Evolutionary conservation across 2,888 invertebrate species (phyloP).

Genomic region (Cerastis rubricosa): DNA sequence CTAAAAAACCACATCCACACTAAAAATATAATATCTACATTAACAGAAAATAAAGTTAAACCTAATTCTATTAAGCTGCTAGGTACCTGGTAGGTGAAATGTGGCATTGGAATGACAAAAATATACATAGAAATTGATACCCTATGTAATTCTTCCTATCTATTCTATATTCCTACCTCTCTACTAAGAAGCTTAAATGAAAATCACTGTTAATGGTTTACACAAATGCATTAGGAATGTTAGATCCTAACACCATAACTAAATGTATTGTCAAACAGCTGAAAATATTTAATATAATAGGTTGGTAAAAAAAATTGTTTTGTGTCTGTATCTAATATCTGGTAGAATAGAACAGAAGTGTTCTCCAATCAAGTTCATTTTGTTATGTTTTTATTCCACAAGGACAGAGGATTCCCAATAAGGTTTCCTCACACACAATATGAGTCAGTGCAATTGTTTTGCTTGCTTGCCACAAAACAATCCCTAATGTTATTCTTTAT

Average conservation of each 20-base stretch:
- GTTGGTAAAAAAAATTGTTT: background rate
- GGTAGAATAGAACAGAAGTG: background rate
- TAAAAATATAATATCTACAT: slow-evolving; percentile 14
- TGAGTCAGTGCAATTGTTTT: background rate
- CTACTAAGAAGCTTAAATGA: slow-evolving; percentile 13
- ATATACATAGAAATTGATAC: background rate
- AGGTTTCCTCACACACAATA: background rate
- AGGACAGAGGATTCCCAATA: background rate
- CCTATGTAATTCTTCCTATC: background rate
- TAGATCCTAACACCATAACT: slow-evolving; percentile 38
- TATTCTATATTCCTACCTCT: slow-evolving; percentile 10
- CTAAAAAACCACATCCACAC: slow-evolving; percentile 54
- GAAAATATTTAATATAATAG: background rate
- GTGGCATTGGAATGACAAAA: slow-evolving; percentile 11
- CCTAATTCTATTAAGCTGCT: slow-evolving; percentile 24
- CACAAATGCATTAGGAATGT: slow-evolving; percentile 21
- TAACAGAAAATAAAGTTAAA: slow-evolving; percentile 5
- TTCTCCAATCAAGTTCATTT: background rate
- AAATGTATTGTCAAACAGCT: slow-evolving; percentile 20
- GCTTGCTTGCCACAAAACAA: slow-evolving; percentile 24
- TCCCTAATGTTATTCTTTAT: background rate
- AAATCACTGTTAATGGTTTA: slow-evolving; percentile 24
- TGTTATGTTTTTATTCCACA: slow-evolving; percentile 21
- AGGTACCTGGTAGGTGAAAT: slow-evolving; percentile 20
- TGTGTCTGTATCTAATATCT: background rate